These are phyloP conservation scores for Chironomus striatipennis DNA, from an alignment of 1,140 invertebrate species.

Conservation along the genomic window DNA sequence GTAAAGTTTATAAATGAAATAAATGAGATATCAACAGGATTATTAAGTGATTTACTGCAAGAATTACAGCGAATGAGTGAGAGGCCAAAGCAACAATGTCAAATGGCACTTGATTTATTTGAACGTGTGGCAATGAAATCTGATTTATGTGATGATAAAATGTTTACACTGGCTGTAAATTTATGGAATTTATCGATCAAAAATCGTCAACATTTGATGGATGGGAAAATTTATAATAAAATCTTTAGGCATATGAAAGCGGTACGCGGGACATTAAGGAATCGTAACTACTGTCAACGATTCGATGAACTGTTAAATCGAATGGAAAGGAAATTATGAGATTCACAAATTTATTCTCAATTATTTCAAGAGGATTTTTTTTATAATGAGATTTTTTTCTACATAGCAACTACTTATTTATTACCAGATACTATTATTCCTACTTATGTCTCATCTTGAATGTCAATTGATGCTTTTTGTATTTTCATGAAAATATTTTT, in stretches of 20 bases:
- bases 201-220: slow-evolving; percentile 42
- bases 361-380: too few relatives aligned
- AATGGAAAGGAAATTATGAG: slow-evolving; percentile 19
- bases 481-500: too few relatives aligned
- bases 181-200: slow-evolving; percentile 70
- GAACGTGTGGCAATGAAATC: slow-evolving; percentile 59
- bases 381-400: too few relatives aligned
- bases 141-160: slow-evolving; percentile 51
- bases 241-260: not conserved
- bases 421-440: too few relatives aligned
- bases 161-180: slow-evolving; percentile 60
- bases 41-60: slow-evolving; percentile 68
- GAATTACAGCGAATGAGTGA: slow-evolving; percentile 58
- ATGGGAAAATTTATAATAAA: not conserved
- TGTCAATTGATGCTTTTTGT: too few relatives aligned
- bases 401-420: too few relatives aligned
- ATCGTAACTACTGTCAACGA: not conserved
- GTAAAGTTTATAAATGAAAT: slow-evolving; percentile 75
- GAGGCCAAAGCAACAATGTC: slow-evolving; percentile 49
- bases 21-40: slow-evolving; percentile 64
- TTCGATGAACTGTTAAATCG: slow-evolving; percentile 12
- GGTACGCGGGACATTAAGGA: not conserved
- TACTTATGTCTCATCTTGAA: too few relatives aligned
- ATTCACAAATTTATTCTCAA: not conserved
- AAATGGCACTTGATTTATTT: slow-evolving; percentile 64